Base-by-base conservation (phyloP, 2,888 invertebrate genomes). In the Macroteleia sp. region DNA sequence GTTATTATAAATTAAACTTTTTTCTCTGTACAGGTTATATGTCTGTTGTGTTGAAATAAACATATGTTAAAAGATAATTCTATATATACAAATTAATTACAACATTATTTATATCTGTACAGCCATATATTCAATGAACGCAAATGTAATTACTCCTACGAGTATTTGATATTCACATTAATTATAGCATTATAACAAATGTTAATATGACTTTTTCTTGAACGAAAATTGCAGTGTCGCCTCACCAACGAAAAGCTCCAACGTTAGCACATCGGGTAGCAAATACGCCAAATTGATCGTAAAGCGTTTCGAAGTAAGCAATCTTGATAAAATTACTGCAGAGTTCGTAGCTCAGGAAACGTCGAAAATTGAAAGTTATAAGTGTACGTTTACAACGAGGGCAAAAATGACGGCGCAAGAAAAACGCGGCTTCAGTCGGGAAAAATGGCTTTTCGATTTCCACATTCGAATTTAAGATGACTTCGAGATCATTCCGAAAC, bases 301-400 rank as follows among this genome's bases (percentile, higher is more conserved):
- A 64, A 76, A 76, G 62, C 54, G 56, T 69, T 62, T 69, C 48
- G 52, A 64, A 52, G 76, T 76, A 70, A 76, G 76, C 64, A 57
- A 64, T 76, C 69, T 62, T 69, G 57, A 61, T 69, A 34, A 76
- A 76, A 70, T 69, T 56, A 64, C 69, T 30, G 48, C 28, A 34
- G 10, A 61, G 48, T 56, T 75, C 56, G 48, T 42, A 56, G 42
- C 46, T 54, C 42, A 59, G 41, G 8, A 32, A 57, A 61, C 41
- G 46, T 44, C 41, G 69, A 48, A 62, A 69, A 75, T 69, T 67
- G 67, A 75, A 62, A 75, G 62, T 62, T 56, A 48, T 32, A 52
- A 67, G 66, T 30, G 66, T 42, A 9, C 66, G 25, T 52, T 66
- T 42, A 34, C 32, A 25, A 17, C 20, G 41, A n/a, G 22, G 20